Conservation (phyloP, 1,140 invertebrate genomes). For the Pectinophora gossypiella region DNA sequence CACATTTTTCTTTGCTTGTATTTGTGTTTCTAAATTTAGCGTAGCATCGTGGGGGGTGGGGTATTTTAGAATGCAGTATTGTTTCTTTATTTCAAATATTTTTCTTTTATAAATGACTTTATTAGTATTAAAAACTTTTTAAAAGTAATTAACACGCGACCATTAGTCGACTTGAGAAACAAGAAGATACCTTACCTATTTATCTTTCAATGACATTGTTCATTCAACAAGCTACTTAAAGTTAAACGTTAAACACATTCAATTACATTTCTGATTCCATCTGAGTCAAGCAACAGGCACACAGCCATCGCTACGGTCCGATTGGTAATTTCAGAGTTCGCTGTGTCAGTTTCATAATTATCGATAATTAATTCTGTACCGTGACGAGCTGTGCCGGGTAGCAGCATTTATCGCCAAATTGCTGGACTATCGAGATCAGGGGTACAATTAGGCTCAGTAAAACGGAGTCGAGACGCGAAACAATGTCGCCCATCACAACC, state of each 20-base stretch:
- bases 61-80: background rate
- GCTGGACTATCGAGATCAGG: constrained; percentile 17
- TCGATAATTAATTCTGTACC: constrained; percentile 41
- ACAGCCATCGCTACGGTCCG: background rate
- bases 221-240: too few species aligned
- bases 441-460: constrained; percentile 33
- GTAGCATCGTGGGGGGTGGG: background rate
- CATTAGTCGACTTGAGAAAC: too few species aligned
- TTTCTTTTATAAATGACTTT: too few species aligned
- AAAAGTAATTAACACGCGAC: too few species aligned
- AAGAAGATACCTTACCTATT: too few species aligned
- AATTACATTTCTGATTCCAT: background rate
- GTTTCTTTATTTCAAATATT: background rate
- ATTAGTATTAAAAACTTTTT: too few species aligned
- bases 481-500: background rate
- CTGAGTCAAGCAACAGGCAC: background rate
- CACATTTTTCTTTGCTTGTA: constrained; percentile 2
- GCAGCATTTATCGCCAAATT: constrained; percentile 39
- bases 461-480: background rate
- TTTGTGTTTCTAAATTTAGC: constrained; percentile 2
- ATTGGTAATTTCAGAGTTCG: constrained; percentile 2
- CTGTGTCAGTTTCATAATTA: constrained; percentile 43
- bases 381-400: constrained; percentile 27
- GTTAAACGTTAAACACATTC: too few species aligned
- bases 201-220: too few species aligned